Evolutionary conservation across 2,888 invertebrate species (phyloP).

Genomic region (Cosmia pyralina): DNA sequence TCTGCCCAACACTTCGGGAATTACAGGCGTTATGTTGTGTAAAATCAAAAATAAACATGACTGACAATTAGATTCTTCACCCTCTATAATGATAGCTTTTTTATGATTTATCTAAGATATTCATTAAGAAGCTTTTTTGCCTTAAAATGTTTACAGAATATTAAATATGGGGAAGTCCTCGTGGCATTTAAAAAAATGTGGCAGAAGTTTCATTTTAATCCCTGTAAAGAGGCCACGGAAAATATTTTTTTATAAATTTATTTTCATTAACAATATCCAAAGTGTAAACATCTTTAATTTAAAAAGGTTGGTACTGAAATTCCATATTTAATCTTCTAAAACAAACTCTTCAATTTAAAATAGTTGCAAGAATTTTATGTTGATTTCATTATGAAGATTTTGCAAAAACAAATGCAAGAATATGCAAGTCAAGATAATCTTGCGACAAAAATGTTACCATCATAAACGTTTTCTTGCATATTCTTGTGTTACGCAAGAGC

Average conservation of each 20-base stretch:
- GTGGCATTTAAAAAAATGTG: background rate
- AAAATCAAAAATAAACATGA: slow-evolving; percentile 9
- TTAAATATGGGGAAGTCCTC: background rate
- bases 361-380: slow-evolving; percentile 28
- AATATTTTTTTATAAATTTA: background rate
- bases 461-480: slow-evolving; percentile 27
- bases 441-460: slow-evolving; percentile 18
- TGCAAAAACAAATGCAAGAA: background rate
- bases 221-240: background rate
- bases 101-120: slow-evolving; percentile 37
- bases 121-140: slow-evolving; percentile 27
- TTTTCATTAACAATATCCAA: background rate
- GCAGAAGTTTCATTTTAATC: background rate
- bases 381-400: slow-evolving; percentile 26
- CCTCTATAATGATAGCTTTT: slow-evolving; percentile 26
- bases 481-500: slow-evolving; percentile 36
- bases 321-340: slow-evolving; percentile 32
- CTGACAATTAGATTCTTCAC: slow-evolving; percentile 22
- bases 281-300: background rate
- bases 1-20: too few species aligned
- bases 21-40: too few species aligned
- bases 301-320: background rate
- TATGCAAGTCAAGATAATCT: slow-evolving; percentile 32
- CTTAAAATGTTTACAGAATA: slow-evolving; percentile 13
- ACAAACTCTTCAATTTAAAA: slow-evolving; percentile 9